Evolutionary conservation across 2,113 vertebrate species (phyloP).

Genomic region (Tyto alba): DNA sequence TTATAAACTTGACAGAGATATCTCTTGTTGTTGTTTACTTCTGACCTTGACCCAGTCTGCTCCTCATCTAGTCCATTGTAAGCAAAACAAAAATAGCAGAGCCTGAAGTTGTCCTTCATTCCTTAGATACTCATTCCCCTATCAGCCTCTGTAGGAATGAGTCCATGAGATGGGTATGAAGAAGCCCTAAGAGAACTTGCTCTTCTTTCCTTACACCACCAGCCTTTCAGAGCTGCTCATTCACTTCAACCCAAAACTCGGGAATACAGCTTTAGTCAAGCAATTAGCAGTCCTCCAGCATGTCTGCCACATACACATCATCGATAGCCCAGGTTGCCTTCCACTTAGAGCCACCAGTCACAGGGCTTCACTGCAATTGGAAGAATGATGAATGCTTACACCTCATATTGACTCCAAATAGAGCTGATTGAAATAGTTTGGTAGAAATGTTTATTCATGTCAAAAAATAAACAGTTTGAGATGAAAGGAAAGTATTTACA

Average conservation of each 20-base stretch:
- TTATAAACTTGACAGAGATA: neutral
- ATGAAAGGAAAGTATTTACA: neutral
- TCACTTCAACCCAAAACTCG: neutral
- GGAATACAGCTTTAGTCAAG: neutral
- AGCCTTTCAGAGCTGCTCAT: neutral
- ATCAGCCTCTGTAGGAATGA: neutral
- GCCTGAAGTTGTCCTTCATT: neutral
- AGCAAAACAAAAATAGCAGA: neutral
- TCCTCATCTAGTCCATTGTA: neutral
- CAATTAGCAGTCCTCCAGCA: neutral
- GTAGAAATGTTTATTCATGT: neutral
- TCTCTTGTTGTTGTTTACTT: neutral
- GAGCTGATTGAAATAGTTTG: neutral
- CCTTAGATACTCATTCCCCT: neutral
- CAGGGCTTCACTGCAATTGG: neutral
- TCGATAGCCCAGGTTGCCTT: neutral
- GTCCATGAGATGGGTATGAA: neutral
- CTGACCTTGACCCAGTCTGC: neutral
- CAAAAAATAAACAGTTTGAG: neutral
- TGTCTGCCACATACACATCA: neutral
- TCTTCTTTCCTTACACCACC: neutral
- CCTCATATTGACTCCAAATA: neutral
- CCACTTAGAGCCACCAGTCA: neutral
- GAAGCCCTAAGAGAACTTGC: neutral
- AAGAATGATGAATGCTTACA: neutral